These are phyloP conservation scores for Amphipoea lucens DNA, from an alignment of 2,888 invertebrate genomes.

Conservation along the genomic window DNA sequence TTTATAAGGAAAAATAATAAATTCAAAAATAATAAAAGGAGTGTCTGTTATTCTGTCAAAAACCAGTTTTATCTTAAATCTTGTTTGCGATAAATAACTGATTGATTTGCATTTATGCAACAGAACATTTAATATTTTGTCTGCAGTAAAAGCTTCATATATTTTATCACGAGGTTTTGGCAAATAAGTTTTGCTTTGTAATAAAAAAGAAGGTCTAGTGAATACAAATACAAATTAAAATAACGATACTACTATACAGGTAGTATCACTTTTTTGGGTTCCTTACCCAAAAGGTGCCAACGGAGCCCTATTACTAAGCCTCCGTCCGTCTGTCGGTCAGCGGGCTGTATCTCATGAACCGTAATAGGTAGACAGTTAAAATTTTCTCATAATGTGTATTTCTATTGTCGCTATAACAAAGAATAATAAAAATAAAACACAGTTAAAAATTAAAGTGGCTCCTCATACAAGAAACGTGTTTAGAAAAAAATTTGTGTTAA, in stretches of 20 bases:
- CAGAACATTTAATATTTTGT: not conserved
- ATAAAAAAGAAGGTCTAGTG: not conserved
- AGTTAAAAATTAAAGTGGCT: not conserved
- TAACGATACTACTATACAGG: not conserved
- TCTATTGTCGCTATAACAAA: not conserved
- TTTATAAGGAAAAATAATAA: not conserved
- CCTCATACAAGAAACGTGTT: not conserved
- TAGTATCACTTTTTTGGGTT: not conserved
- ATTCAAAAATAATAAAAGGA: not conserved
- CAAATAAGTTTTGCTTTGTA: not conserved
- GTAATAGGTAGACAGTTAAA: not conserved
- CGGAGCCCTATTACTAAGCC: not conserved
- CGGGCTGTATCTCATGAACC: not conserved
- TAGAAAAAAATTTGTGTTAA: not conserved
- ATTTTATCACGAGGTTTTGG: not conserved
- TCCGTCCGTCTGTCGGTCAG: not conserved
- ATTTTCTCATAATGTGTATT: not conserved
- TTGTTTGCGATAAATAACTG: not conserved
- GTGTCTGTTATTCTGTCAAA: not conserved
- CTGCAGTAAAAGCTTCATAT: not conserved
- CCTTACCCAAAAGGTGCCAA: not conserved
- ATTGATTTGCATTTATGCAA: slow-evolving; percentile 1
- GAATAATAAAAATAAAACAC: not conserved
- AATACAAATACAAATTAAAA: not conserved
- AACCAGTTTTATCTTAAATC: slow-evolving; percentile 14